Conservation (phyloP, 1,140 invertebrate genomes). For the Apis cerana region DNA sequence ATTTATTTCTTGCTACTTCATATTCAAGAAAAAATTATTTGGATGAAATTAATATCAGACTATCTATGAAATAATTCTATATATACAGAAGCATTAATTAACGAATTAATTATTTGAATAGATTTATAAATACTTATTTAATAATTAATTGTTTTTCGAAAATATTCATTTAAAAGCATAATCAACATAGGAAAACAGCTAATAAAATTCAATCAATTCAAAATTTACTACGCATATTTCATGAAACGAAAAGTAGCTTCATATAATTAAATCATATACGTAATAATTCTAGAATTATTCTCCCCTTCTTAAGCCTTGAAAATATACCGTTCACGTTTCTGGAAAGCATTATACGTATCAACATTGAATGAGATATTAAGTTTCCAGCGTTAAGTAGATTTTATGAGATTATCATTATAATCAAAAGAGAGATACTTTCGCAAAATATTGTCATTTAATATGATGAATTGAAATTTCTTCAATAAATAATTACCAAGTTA, state of each 20-base stretch:
- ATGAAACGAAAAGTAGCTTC: not conserved
- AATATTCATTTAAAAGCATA: not conserved
- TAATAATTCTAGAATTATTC: slow-evolving; percentile 36
- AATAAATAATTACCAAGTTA: not conserved
- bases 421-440: not conserved
- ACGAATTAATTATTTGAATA: not conserved
- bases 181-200: not conserved
- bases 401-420: slow-evolving; percentile 32
- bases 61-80: not conserved
- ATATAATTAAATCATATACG: not conserved
- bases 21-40: not conserved
- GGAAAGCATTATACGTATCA: slow-evolving; percentile 33
- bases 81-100: not conserved
- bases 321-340: slow-evolving; percentile 44
- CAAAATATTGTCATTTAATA: not conserved
- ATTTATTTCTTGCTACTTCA: not conserved
- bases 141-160: not conserved
- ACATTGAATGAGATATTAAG: slow-evolving; percentile 44
- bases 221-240: slow-evolving; percentile 1
- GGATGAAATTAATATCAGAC: not conserved
- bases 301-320: slow-evolving; percentile 30
- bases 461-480: not conserved
- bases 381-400: slow-evolving; percentile 31
- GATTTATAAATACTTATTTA: not conserved
- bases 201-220: not conserved